Base-by-base conservation (phyloP, 1,140 invertebrate genomes). In the Meloidogyne exigua region DNA sequence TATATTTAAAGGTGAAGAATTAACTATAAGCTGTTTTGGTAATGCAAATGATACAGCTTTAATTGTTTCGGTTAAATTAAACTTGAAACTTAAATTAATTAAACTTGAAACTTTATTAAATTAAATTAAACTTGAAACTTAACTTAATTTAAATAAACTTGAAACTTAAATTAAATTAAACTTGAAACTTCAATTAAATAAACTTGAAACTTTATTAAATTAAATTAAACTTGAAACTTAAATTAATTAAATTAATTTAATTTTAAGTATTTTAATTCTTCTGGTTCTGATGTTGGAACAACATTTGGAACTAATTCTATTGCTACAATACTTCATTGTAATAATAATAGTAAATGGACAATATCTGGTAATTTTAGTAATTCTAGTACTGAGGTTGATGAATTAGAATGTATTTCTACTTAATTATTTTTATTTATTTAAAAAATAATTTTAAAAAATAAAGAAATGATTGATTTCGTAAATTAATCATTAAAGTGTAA, bases 341-440 rank as follows among this genome's bases (percentile, higher is more conserved):
- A 57, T 57, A n/a, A 57, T 57, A 57, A 57, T n/a, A 57, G 49
- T 57, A n/a, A 7, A 57, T 57, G 49, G 49, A 57, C 49, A n/a
- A 57, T 57, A 57, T 7, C 49, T n/a, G 49, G 49, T 7, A 57
- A 57, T 57, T 57, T 57, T 57, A 57, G 49, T 21, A 57, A n/a
- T 57, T 18, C 49, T 57, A 57, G 49, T 57, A n/a, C 49, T n/a
- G 49, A 57, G 21, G 49, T 57, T n/a, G 18, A 57, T n/a, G 49
- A 57, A 57, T n/a, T 57, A n/a, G 49, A 57, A 57, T 57, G 49
- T 57, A 57, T 57, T n/a, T 57, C 49, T 57, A 57, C 49, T 7
- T 44, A 44, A 18, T 7, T 44, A 15, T 32, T 32, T 32, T 7
- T 44, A 15, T 32, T 32, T 32, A 32, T 3, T 3, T 32, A 32